These are phyloP conservation scores for Autographa pulchrina DNA, from an alignment of 2,888 invertebrate species.

Conservation along the genomic window DNA sequence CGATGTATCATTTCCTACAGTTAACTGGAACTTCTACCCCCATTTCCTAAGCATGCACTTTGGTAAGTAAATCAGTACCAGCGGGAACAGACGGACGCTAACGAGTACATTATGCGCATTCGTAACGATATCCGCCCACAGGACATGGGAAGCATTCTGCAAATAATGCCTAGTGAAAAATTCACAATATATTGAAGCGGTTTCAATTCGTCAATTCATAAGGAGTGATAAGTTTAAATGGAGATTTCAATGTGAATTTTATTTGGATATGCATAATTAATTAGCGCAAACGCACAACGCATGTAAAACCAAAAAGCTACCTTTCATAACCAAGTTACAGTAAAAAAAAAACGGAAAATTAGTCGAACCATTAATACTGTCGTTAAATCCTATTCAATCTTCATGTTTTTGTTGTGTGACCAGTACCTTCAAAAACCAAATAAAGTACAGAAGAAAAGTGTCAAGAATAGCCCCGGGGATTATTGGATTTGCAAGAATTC, in stretches of 20 bases:
- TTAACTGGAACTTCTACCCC: neutral
- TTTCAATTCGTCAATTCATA: neutral
- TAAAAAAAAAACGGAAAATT: neutral
- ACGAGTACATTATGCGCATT: conserved; percentile 63
- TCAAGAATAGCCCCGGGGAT: conserved; percentile 52
- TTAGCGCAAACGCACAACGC: neutral
- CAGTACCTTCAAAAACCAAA: neutral
- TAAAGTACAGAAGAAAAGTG: neutral
- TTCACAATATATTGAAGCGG: conserved; percentile 20
- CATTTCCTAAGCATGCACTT: conserved; percentile 7
- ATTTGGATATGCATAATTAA: neutral
- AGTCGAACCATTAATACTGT: neutral
- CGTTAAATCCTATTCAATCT: no score
- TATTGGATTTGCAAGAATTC: conserved; percentile 52
- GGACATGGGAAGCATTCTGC: conserved; percentile 51
- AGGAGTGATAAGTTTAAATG: neutral
- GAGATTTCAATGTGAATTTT: neutral
- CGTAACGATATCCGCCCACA: conserved; percentile 61
- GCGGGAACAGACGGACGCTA: conserved; percentile 46
- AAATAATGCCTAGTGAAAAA: conserved; percentile 29
- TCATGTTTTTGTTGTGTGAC: neutral
- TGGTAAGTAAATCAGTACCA: conserved; percentile 56
- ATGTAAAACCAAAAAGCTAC: neutral
- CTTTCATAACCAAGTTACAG: neutral
- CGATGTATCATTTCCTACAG: neutral